phyloP scores from a whole-genome alignment of 1,140 invertebrate species.

The Varroa destructor region DNA sequence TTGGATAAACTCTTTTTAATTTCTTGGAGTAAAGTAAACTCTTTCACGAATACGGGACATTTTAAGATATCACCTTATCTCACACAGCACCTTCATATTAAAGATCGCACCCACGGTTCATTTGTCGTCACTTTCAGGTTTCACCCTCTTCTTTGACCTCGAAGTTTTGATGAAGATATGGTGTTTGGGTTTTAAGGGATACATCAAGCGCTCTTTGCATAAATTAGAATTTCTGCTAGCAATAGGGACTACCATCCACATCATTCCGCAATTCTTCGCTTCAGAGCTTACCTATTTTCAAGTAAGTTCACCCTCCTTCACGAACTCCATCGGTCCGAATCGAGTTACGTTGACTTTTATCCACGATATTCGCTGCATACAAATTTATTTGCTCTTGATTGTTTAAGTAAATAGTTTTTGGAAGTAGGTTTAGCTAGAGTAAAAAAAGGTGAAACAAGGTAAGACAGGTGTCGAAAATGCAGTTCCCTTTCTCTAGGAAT shows the following conservation, averaged over 20 bases:
- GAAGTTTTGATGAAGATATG: conserved; percentile 96
- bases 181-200: conserved; percentile 84
- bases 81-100: conserved; percentile 5
- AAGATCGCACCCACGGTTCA: conserved; percentile 28
- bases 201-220: conserved; percentile 89
- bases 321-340: conserved; percentile 8
- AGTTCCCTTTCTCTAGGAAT: too few relatives aligned
- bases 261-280: conserved; percentile 79
- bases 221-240: conserved; percentile 92
- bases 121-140: conserved; percentile 48
- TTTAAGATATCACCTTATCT: conserved; percentile 27
- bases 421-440: too few relatives aligned
- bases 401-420: too few relatives aligned
- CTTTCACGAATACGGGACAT: too few relatives aligned
- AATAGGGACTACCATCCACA: conserved; percentile 85
- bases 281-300: conserved; percentile 92
- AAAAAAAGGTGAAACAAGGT: too few relatives aligned
- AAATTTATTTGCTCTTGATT: not conserved
- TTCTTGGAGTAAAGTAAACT: not conserved
- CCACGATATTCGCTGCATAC: not conserved
- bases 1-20: not conserved
- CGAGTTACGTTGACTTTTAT: conserved; percentile 26
- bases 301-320: conserved; percentile 42
- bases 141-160: conserved; percentile 83
- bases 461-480: too few relatives aligned